These are phyloP conservation scores for Tortrix viridana DNA, from an alignment of 2,888 invertebrate genomes.

Conservation along the genomic window DNA sequence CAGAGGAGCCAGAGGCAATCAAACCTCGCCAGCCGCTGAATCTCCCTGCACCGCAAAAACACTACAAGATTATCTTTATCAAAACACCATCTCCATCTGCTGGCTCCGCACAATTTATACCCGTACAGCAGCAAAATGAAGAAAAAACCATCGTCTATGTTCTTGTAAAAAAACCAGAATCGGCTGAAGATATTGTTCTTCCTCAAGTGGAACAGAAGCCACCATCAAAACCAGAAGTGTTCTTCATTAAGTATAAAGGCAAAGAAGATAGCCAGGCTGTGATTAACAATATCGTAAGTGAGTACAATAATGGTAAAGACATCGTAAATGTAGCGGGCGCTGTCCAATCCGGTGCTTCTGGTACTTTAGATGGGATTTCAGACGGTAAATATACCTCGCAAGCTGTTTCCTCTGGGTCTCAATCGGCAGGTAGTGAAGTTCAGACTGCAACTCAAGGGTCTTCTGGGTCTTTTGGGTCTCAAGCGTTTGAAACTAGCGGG, in stretches of 20 bases:
- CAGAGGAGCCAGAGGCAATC: slow-evolving; percentile 78
- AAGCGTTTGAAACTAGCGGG: slow-evolving; percentile 29
- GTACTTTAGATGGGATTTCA: slow-evolving; percentile 25
- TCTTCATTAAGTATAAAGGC: slow-evolving; percentile 91
- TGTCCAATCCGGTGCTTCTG: slow-evolving; percentile 11
- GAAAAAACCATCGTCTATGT: slow-evolving; percentile 92
- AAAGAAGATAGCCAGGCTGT: slow-evolving; percentile 81
- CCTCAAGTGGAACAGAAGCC: slow-evolving; percentile 88
- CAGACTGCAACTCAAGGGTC: slow-evolving; percentile 10
- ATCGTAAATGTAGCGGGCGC: slow-evolving; percentile 37
- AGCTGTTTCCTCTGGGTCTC: slow-evolving; percentile 8
- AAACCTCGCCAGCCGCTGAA: slow-evolving; percentile 84
- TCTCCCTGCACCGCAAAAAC: slow-evolving; percentile 87
- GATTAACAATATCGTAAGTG: slow-evolving; percentile 74
- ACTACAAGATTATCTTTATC: slow-evolving; percentile 92
- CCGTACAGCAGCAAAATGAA: slow-evolving; percentile 87
- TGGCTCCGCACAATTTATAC: slow-evolving; percentile 87
- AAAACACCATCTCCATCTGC: slow-evolving; percentile 88
- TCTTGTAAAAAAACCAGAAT: slow-evolving; percentile 90
- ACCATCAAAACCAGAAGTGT: slow-evolving; percentile 90
- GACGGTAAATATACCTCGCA: slow-evolving; percentile 21
- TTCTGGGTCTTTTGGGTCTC: slow-evolving; percentile 26
- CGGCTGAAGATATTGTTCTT: slow-evolving; percentile 86
- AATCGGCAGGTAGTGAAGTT: background rate
- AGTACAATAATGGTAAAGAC: slow-evolving; percentile 60